A percentile compares a stretch with the other conserved stretches of the same genome.
phyloP scores from a whole-genome alignment of 2,113 vertebrate genomes.

The Stegostoma tigrinum region DNA sequence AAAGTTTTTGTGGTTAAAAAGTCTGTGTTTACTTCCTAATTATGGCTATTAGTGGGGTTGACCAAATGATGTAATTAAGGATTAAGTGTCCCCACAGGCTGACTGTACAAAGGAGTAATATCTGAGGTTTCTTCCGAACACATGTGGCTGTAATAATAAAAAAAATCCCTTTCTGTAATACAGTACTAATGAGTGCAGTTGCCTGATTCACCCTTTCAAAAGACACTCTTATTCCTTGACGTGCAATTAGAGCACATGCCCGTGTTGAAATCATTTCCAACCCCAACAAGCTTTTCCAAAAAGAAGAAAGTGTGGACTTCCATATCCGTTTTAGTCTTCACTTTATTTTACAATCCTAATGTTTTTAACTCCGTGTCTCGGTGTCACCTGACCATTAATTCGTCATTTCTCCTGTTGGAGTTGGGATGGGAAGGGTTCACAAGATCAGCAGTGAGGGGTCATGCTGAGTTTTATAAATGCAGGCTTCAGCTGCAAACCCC shows the following conservation, averaged over 20 bases:
- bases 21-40: slow-evolving; percentile 34
- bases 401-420: neutral
- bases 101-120: slow-evolving; percentile 32
- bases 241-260: neutral
- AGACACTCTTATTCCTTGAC: neutral
- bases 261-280: neutral
- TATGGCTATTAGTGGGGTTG: slow-evolving; percentile 35
- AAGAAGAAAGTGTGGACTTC: neutral
- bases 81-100: slow-evolving; percentile 32
- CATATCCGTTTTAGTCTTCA: neutral
- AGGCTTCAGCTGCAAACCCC: neutral
- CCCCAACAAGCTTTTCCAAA: neutral
- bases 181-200: neutral
- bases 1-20: slow-evolving; percentile 26
- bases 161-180: neutral
- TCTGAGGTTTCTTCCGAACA: slow-evolving; percentile 18
- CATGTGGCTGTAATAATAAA: neutral
- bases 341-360: neutral
- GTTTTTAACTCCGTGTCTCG: neutral
- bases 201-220: neutral
- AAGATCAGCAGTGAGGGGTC: neutral
- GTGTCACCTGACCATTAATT: neutral
- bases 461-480: neutral
- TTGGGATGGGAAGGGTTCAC: neutral
- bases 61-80: slow-evolving; percentile 32